Evolutionary conservation across 2,888 invertebrate genomes (phyloP).

Genomic region (Ctenicera cuprea): DNA sequence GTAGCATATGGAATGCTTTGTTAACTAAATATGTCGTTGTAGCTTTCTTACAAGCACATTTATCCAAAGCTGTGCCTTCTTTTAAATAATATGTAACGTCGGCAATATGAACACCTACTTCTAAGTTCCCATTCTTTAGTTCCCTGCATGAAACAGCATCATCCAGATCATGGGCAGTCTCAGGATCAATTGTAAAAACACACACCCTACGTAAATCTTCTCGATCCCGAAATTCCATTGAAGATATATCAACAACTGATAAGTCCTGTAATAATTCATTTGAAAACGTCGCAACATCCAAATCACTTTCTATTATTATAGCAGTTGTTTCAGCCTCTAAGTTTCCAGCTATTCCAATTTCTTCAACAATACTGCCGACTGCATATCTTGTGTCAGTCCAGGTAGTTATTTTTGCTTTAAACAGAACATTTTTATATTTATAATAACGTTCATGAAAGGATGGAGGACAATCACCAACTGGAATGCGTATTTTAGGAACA

Average conservation of each 20-base stretch:
- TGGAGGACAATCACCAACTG: conserved; percentile 78
- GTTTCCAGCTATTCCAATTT: conserved; percentile 85
- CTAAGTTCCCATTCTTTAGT: conserved; percentile 83
- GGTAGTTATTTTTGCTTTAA: conserved; percentile 80
- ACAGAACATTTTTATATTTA: conserved; percentile 74
- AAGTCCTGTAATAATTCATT: conserved; percentile 76
- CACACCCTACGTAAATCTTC: conserved; percentile 83
- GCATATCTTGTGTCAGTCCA: conserved; percentile 82
- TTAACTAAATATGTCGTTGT: conserved; percentile 95
- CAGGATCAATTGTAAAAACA: conserved; percentile 96
- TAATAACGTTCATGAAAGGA: conserved; percentile 77
- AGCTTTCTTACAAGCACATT: conserved; percentile 84
- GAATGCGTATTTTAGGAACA: conserved; percentile 82
- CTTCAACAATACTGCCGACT: conserved; percentile 79
- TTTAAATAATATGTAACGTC: conserved; percentile 91
- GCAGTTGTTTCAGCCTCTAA: conserved; percentile 87
- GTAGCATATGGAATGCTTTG: conserved; percentile 94
- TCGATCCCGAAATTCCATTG: conserved; percentile 72
- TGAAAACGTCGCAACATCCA: conserved; percentile 84
- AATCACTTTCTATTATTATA: conserved; percentile 85
- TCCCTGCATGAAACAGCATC: conserved; percentile 91
- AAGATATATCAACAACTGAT: conserved; percentile 73
- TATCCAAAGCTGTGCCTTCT: conserved; percentile 84
- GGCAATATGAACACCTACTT: conserved; percentile 96
- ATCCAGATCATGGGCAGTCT: conserved; percentile 93